A percentile compares a stretch with the other conserved stretches of the same genome.
Conservation (phyloP, 64 coral and sea anemone genomes). For the Catalaphyllia jardinei region DNA sequence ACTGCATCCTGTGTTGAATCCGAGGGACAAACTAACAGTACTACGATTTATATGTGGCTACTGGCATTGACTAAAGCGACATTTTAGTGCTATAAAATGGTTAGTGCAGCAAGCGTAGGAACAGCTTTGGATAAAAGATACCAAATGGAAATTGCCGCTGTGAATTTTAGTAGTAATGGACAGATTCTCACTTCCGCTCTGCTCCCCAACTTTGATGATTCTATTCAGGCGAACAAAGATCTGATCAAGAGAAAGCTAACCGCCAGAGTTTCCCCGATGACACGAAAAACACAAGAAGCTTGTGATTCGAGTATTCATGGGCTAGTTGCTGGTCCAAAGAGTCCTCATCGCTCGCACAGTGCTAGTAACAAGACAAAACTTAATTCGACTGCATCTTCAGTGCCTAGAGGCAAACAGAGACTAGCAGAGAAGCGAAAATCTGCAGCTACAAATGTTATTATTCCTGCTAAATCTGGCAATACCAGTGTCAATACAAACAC, state of each 20-base stretch:
- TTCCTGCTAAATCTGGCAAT: conserved; percentile 3
- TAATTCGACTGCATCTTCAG: not conserved
- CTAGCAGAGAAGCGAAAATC: conserved; percentile 32
- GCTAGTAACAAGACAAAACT: not conserved
- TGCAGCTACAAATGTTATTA: conserved; percentile 3
- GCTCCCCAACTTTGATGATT: not conserved
- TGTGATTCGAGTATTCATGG: conserved; percentile 2
- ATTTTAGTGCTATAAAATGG: not conserved
- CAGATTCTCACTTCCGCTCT: conserved; percentile 20
- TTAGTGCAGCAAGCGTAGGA: not conserved
- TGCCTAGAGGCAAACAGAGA: not conserved
- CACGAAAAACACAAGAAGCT: conserved; percentile 7
- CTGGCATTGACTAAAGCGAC: not conserved
- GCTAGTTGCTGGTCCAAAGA: not conserved
- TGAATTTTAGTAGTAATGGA: not conserved
- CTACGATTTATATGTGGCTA: not conserved
- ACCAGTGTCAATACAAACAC: not conserved
- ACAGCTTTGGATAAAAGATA: not conserved
- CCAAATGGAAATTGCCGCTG: conserved; percentile 8
- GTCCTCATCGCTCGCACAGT: not conserved
- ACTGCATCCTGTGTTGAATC: not conserved
- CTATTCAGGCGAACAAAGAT: conserved; percentile 28
- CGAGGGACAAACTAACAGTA: not conserved
- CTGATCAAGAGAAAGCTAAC: conserved; percentile 43
- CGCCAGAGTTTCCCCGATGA: conserved; percentile 63